Base-by-base conservation (phyloP, 2,797 vertebrate genomes). In the Oreortyx pictus region DNA sequence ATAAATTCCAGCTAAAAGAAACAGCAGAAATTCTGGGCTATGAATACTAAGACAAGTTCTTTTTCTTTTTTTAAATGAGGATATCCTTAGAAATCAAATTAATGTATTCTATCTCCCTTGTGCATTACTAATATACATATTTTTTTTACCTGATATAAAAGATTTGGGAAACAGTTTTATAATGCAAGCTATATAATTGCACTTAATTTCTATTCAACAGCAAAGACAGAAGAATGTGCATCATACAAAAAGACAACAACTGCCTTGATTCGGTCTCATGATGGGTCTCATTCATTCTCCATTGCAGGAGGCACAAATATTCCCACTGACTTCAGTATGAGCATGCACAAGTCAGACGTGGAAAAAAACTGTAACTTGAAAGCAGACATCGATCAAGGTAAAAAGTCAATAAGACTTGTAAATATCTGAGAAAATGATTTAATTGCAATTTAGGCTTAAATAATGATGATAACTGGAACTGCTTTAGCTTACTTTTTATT, bases 1-100 rank as follows among this genome's bases (percentile, higher is more conserved):
- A 82, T 71, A 92, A 88, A 88, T 57, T 79, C 43, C 24, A 92
- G 23, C 43, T 86, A 61, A 82, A 87, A 70, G 81, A 94, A 89
- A 75, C 5, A 79, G 23, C 11, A 82, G 59, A 92, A 88, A 27
- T 91, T 62, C 23, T 16, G 35, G 7, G 29, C 24, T 85, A 27
- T 43, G 31, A 79, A 77, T 88, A 82, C 70, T 79, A 83, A 73
- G 62, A 17, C 4, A 67, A 80, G 18, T 65, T 50, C 15, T 37
- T 61, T 25, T 39, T 62, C 23, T 54, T 70, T 77, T 81, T 74
- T 57, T 8, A 19, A 80, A 86, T 15, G 0, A 80, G 4, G 7
- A 3, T 83, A 56, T 73, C 59, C 1, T 9, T 18, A 14, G 23
- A 18, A 84, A 77, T 72, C 23, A 72, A 86, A 65, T 70, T 33